Evolutionary conservation across 2,797 vertebrate genomes (phyloP).

Genomic region (Euphonia xanthogaster): DNA sequence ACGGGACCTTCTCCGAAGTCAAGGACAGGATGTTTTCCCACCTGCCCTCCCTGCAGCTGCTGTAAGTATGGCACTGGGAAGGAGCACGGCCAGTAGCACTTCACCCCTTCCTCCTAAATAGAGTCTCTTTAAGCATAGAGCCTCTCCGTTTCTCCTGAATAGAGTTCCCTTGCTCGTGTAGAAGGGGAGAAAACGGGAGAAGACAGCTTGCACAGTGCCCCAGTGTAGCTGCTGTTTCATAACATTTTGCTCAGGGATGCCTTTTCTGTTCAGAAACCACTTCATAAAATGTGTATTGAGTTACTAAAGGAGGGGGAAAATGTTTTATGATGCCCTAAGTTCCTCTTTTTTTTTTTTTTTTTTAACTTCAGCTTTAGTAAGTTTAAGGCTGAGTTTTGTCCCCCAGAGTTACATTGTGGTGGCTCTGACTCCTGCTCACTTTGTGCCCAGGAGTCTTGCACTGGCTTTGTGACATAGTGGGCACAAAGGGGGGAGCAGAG

Average conservation of each 20-base stretch:
- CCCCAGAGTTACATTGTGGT: background rate
- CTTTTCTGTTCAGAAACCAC: background rate
- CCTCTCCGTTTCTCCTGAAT: background rate
- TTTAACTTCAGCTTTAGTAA: background rate
- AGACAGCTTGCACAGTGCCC: background rate
- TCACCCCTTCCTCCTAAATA: background rate
- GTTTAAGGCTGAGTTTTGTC: background rate
- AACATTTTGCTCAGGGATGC: background rate
- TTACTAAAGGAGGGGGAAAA: background rate
- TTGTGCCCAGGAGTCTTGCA: accelerated
- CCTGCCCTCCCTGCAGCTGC: conserved; percentile 91
- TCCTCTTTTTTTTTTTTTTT: background rate
- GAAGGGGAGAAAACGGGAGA: background rate
- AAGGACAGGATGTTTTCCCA: conserved; percentile 97
- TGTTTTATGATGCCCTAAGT: background rate
- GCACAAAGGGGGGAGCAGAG: accelerated
- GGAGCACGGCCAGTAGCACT: background rate
- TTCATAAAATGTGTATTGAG: background rate
- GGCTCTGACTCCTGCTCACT: background rate
- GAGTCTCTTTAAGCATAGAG: background rate
- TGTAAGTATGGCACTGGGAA: conserved; percentile 82
- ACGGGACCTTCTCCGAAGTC: conserved; percentile 94
- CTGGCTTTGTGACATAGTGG: accelerated
- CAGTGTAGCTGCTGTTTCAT: accelerated
- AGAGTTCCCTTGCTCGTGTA: background rate